Evolutionary conservation across 1,140 invertebrate species (phyloP), one percentile per base, ranked within the genome.

Genomic region (Lepidurus apus): DNA sequence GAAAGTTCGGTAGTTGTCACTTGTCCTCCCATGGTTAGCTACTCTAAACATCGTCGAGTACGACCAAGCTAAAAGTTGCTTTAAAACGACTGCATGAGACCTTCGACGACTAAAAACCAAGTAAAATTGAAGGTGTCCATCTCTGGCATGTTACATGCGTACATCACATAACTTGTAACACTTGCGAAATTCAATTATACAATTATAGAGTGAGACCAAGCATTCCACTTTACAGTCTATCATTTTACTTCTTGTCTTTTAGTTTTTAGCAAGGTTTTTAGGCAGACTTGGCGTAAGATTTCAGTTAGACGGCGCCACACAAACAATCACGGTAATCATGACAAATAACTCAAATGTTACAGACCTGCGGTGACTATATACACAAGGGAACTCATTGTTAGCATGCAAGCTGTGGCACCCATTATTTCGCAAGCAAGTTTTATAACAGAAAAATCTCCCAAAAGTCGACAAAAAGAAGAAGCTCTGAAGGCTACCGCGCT

Each of bases 351-450:
- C 53, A 65, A 65, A 65, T 65, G 53, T 65, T 65, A 65, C 6
- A 65, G 53, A 65, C 53, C 53, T 21, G 53, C 53, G 53, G 53
- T 65, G 53, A 17, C 53, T 9, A 10, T 47, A 9, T 17, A 21
- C 53, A 65, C 53, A 65, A 65, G 53, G 53, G 9, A 65, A 65
- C 53, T 21, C 53, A 65, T 65, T 65, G 53, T 65, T 65, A 65
- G 53, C 53, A 65, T 65, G 53, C 53, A 65, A 65, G 53, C 53
- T 65, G 53, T 65, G 53, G 53, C 8, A 65, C 53, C 53, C 17
- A n/a, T 65, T n/a, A 7, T 1, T 65, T 65, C 53, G 6, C 8
- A 65, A 65, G 53, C 17, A 65, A 65, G 8, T 65, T 65, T 21
- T 65, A 6, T 65, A 65, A 13, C 53, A 65, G 21, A 21, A 8